phyloP scores from a whole-genome alignment of 2,797 vertebrate genomes.

The Synaphobranchus kaupii region DNA sequence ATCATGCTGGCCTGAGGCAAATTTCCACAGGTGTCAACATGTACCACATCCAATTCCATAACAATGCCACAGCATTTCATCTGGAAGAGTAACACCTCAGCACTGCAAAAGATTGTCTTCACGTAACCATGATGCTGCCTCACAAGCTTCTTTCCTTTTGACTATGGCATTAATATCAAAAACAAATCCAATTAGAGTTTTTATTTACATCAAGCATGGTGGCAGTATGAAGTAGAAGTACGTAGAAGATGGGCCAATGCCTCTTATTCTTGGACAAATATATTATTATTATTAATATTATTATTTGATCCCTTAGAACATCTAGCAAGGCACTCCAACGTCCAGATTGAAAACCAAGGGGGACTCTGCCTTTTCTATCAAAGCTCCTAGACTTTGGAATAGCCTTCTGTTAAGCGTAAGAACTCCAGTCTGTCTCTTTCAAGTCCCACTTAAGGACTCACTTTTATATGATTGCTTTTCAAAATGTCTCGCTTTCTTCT shows the following conservation, averaged over 20 bases:
- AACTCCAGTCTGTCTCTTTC: no score
- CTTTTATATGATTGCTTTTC: no score
- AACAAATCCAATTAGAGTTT: slow-evolving; percentile 57
- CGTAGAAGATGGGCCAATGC: background rate
- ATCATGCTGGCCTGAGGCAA: background rate
- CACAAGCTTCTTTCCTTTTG: background rate
- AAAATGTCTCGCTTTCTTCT: no score
- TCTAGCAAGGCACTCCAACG: no score
- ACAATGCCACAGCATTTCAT: background rate
- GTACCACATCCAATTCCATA: background rate
- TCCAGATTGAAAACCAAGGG: no score
- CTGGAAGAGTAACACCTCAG: no score
- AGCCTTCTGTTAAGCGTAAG: no score
- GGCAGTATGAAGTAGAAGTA: background rate
- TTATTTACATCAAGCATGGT: background rate
- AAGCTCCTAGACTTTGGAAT: no score
- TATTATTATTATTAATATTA: no score
- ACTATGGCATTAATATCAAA: slow-evolving; percentile 13
- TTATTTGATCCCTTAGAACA: no score
- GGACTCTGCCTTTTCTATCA: no score
- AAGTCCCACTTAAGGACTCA: no score
- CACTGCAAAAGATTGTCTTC: background rate
- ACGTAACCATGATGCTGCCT: background rate
- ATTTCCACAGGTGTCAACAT: background rate
- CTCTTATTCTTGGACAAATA: background rate